phyloP scores from a whole-genome alignment of 2,113 vertebrate species.

The Anolis carolinensis region DNA sequence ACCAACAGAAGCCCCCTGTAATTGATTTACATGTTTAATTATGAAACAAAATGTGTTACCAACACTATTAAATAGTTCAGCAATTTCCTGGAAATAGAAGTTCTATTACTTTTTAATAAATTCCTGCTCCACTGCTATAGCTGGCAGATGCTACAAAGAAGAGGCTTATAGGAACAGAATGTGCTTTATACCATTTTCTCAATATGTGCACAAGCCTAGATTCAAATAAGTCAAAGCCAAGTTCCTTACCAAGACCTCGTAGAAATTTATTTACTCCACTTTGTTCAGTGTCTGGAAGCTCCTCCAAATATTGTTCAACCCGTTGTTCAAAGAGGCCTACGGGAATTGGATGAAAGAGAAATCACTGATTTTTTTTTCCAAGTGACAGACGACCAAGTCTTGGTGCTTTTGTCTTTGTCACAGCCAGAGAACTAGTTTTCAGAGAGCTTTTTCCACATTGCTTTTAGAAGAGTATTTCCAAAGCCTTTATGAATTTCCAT shows the following conservation, averaged over 20 bases:
- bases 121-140: background rate
- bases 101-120: constrained; percentile 7
- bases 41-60: background rate
- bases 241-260: constrained; percentile 90
- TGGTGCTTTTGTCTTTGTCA: background rate
- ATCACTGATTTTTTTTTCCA: background rate
- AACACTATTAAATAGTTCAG: background rate
- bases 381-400: background rate
- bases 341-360: constrained; percentile 35
- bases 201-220: background rate
- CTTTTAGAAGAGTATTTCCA: constrained; percentile 1
- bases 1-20: background rate
- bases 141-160: background rate
- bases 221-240: constrained; percentile 4
- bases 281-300: constrained; percentile 96
- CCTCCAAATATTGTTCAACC: constrained; percentile 96
- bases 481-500: background rate
- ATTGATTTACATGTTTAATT: background rate
- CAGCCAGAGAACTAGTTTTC: background rate
- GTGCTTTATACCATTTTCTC: background rate
- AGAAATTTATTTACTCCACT: constrained; percentile 98
- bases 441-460: background rate
- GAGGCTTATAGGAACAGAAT: background rate
- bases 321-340: constrained; percentile 95
- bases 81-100: background rate